phyloP scores from a whole-genome alignment of 1,140 invertebrate species.

The Zaprionus ghesquierei region DNA sequence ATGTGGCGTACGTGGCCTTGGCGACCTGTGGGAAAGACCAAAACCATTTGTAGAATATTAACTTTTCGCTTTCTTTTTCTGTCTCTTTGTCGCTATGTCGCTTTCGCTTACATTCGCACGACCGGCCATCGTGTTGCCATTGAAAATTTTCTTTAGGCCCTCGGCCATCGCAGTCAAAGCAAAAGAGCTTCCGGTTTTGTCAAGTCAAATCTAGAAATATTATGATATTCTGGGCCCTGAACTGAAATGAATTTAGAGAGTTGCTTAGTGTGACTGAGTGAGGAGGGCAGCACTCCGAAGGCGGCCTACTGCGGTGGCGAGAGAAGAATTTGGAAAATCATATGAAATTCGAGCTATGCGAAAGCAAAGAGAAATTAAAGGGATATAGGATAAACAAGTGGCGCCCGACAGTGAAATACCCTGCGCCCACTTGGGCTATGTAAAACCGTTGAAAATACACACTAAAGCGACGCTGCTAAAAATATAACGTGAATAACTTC shows the following conservation, averaged over 20 bases:
- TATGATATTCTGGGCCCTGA: background rate
- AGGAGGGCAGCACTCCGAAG: background rate
- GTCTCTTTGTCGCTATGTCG: background rate
- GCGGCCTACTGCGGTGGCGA: constrained; percentile 5
- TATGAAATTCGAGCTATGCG: background rate
- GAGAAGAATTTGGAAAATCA: background rate
- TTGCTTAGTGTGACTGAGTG: background rate
- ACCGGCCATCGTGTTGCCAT: constrained; percentile 56
- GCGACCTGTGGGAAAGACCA: constrained; percentile 65
- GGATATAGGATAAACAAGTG: no score
- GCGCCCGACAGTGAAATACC: no score
- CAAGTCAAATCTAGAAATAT: background rate
- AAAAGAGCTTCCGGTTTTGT: constrained; percentile 7
- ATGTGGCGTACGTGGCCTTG: constrained; percentile 64
- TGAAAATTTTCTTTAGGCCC: constrained; percentile 68
- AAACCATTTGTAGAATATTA: background rate
- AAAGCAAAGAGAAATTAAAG: no score
- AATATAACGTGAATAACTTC: no score
- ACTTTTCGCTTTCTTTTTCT: background rate
- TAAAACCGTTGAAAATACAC: no score
- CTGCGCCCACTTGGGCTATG: no score
- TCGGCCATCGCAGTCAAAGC: constrained; percentile 49
- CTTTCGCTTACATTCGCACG: constrained; percentile 63
- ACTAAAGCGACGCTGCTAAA: no score
- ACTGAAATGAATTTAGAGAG: background rate